These are phyloP conservation scores for Drosophila gaucha DNA, from an alignment of 2,888 invertebrate species.

Conservation along the genomic window DNA sequence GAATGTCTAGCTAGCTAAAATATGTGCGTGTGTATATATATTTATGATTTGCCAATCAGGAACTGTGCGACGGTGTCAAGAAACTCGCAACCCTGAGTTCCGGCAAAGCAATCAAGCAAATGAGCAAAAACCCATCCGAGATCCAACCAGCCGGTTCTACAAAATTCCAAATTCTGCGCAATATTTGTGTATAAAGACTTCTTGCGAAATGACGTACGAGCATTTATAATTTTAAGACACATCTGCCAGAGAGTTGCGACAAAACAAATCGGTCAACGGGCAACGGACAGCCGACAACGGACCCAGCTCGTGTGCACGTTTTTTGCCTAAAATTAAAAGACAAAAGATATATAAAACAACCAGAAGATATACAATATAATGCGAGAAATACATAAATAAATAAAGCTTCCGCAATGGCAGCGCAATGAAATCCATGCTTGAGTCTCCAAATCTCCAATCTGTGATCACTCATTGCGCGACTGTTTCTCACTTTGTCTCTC, in stretches of 20 bases:
- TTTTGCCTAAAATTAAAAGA: conserved; percentile 40
- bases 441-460: conserved; percentile 24
- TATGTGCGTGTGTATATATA: background rate
- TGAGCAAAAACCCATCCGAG: conserved; percentile 23
- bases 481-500: conserved; percentile 1
- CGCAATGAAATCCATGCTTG: conserved; percentile 35
- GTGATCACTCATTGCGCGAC: conserved; percentile 13
- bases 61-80: conserved; percentile 58
- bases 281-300: conserved; percentile 45
- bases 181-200: conserved; percentile 32
- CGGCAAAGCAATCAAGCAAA: conserved; percentile 29
- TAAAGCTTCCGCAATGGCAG: conserved; percentile 66
- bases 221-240: conserved; percentile 25
- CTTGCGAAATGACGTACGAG: conserved; percentile 43
- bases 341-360: conserved; percentile 4
- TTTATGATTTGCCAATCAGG: conserved; percentile 32
- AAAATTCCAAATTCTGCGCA: conserved; percentile 35
- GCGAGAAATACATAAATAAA: conserved; percentile 42
- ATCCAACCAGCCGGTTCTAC: conserved; percentile 48
- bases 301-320: conserved; percentile 55
- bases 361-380: conserved; percentile 4
- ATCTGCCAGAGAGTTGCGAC: conserved; percentile 36
- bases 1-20: conserved; percentile 12
- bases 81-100: conserved; percentile 71
- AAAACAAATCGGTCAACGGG: conserved; percentile 72